Evolutionary conservation across 2,888 invertebrate genomes (phyloP), one percentile per base, ranked within the genome.

Genomic region (Xestia c-nigrum): DNA sequence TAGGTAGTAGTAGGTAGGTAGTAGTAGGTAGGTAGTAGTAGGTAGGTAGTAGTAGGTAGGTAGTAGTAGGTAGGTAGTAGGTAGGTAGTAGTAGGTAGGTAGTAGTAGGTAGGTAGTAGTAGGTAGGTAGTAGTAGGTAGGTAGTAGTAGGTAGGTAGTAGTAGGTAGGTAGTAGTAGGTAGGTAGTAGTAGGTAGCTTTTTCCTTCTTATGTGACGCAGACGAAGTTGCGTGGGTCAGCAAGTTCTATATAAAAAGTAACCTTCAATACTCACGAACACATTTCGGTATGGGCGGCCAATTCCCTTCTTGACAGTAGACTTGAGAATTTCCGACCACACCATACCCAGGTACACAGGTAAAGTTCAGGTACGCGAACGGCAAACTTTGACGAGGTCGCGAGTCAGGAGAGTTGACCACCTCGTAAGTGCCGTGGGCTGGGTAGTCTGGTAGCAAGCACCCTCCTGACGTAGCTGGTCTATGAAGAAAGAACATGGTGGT

Each of bases 271-370:
- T 89, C 55, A 89, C 88, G 88, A 38, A 88, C 74, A 80, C 91
- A 88, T 31, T 85, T 85, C 0, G 88, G 89, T n/a, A 46, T 14
- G 5, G 12, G 5, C 46, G 7, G 3, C 94, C 93, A 95, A 0
- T 63, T 65, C 0, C 94, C 94, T 0, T 89, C 81, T 31, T 82
- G 80, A 72, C 95, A 95, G 80, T 85, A 87, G 19, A 91, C 69
- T 1, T 70, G 31, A 9, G 47, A 76, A 3, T 76, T 61, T 0
- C 89, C 91, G 0, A 85, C 52, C 0, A 93, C 76, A 0, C 90
- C 91, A 72, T 91, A 95, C 3, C 92, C 93, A 5, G 86, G 83
- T 3, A 87, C 75, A 81, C 95, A 95, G n/a, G 90, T 90, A 16
- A 94, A 85, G 55, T 91, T 92, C 12, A 95, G 68, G 0, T 86